Evolutionary conservation across 2,888 invertebrate species (phyloP).

Genomic region (Argyresthia albistria): DNA sequence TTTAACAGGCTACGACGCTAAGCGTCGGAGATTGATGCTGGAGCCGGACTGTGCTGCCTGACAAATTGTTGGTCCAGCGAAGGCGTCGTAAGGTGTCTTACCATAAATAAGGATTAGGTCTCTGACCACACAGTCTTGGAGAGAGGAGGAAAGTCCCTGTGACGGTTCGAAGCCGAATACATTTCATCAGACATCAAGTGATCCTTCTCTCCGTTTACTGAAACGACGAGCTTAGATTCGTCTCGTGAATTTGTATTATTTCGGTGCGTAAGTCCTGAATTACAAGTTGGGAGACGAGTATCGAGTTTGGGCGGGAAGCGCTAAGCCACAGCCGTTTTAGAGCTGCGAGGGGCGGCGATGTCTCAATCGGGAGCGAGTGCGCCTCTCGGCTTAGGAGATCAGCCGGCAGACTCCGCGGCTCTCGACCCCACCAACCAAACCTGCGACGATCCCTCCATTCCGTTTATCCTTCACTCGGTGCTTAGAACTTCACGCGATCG

Average conservation of each 20-base stretch:
- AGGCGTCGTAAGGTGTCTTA: constrained; percentile 64
- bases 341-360: constrained; percentile 37
- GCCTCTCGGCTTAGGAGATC: constrained; percentile 48
- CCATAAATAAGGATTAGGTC: constrained; percentile 71
- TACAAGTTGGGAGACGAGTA: constrained; percentile 59
- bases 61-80: constrained; percentile 60
- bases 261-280: constrained; percentile 58
- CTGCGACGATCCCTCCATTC: constrained; percentile 49
- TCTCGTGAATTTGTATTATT: constrained; percentile 63
- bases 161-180: constrained; percentile 30
- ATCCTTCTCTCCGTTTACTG: neutral
- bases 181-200: constrained; percentile 29
- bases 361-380: constrained; percentile 53
- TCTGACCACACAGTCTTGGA: constrained; percentile 51
- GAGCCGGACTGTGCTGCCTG: constrained; percentile 38
- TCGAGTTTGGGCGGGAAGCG: constrained; percentile 54
- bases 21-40: constrained; percentile 53
- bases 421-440: constrained; percentile 42
- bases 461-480: constrained; percentile 39
- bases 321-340: constrained; percentile 56
- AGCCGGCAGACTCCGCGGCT: constrained; percentile 9
- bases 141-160: constrained; percentile 26
- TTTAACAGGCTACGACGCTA: constrained; percentile 2
- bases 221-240: constrained; percentile 8
- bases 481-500: neutral